A percentile compares a stretch with the other conserved stretches of the same genome.
These are phyloP conservation scores for Gadus macrocephalus DNA, from an alignment of 2,113 vertebrate species.

Conservation along the genomic window DNA sequence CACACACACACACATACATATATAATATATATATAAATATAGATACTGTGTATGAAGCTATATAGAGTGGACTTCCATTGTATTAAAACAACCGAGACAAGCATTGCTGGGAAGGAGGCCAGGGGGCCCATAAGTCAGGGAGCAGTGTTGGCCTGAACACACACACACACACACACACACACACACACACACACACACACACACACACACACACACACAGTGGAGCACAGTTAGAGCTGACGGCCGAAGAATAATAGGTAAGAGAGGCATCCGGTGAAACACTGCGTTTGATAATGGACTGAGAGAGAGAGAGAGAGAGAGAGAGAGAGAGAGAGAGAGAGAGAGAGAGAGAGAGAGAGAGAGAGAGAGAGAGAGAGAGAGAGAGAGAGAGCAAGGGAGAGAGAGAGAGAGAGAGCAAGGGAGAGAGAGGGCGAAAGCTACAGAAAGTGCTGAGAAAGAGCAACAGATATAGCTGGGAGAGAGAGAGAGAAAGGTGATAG, in stretches of 20 bases:
- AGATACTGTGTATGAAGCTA: constrained; percentile 16
- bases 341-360: not conserved
- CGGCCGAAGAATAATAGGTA: not conserved
- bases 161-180: not conserved
- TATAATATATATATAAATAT: too few relatives aligned
- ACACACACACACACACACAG: too few relatives aligned
- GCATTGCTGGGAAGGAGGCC: not conserved
- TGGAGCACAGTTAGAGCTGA: not conserved
- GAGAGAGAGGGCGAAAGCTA: not conserved
- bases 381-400: not conserved
- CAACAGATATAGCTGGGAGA: not conserved
- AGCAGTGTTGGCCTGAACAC: constrained; percentile 7
- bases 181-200: too few relatives aligned
- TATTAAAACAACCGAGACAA: constrained; percentile 3
- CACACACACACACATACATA: too few relatives aligned
- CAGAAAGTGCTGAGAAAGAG: not conserved
- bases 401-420: not conserved
- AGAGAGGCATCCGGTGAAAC: not conserved
- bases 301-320: not conserved
- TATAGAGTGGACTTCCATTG: not conserved
- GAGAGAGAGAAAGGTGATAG: not conserved
- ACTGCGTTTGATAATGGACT: not conserved
- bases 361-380: not conserved
- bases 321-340: not conserved
- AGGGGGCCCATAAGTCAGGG: not conserved